A percentile compares a stretch with the other conserved stretches of the same genome.
phyloP scores from a whole-genome alignment of 2,113 vertebrate species.

The Orcinus orca region DNA sequence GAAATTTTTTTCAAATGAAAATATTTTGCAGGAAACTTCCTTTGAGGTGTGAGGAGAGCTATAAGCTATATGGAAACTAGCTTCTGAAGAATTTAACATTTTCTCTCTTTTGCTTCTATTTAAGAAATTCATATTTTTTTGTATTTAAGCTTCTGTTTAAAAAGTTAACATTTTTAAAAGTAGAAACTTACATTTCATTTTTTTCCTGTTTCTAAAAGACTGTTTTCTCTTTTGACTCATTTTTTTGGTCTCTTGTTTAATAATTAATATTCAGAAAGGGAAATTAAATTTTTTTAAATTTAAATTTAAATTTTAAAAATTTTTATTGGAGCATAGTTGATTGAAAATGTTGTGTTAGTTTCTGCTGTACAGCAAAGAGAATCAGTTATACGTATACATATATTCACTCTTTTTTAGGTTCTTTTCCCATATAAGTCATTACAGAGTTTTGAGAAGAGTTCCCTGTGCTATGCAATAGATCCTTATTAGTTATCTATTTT shows the following conservation, averaged over 20 bases:
- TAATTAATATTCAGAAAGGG: constrained; percentile 2
- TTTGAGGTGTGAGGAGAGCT: neutral
- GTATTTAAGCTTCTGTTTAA: constrained; percentile 43
- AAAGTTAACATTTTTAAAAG: neutral
- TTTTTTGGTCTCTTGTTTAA: constrained; percentile 14
- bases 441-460: neutral
- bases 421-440: neutral
- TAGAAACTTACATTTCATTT: neutral
- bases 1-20: neutral
- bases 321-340: neutral
- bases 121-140: constrained; percentile 34
- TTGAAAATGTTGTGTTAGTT: neutral
- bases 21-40: constrained; percentile 1
- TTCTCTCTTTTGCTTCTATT: neutral
- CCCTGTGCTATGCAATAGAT: neutral
- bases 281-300: neutral
- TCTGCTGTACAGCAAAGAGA: neutral
- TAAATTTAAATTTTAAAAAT: neutral
- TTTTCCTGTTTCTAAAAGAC: neutral
- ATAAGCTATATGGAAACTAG: neutral
- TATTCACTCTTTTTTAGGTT: neutral
- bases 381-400: too few species aligned
- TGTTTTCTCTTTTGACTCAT: neutral
- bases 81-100: constrained; percentile 1
- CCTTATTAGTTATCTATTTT: neutral